These are phyloP conservation scores for Mormyrus hasselquistii DNA, from an alignment of 2,797 vertebrate species.

Conservation along the genomic window DNA sequence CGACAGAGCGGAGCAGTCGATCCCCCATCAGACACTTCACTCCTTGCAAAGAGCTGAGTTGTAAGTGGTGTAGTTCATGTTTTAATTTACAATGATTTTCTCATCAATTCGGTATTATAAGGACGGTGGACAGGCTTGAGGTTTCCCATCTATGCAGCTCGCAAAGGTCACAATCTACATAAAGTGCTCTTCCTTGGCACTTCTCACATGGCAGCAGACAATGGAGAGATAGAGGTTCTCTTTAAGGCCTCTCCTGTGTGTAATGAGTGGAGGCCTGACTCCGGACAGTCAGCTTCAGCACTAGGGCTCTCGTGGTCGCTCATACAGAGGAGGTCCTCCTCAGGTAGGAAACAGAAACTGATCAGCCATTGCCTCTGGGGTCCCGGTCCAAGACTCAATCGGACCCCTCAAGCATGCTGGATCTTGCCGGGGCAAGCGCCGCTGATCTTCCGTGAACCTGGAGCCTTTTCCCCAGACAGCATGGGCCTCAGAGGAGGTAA, in stretches of 20 bases:
- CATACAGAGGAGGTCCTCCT: not conserved
- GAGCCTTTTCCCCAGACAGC: not conserved
- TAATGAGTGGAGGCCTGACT: not conserved
- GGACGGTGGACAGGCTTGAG: not conserved
- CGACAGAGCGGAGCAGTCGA: not conserved
- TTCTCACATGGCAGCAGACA: not conserved
- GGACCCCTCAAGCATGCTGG: not conserved
- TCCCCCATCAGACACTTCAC: not conserved
- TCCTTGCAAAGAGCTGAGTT: not conserved
- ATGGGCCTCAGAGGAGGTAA: constrained; percentile 54
- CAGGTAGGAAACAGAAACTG: not conserved
- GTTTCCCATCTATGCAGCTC: not conserved
- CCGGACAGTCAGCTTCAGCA: not conserved
- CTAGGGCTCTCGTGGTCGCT: not conserved
- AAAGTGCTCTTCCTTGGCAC: not conserved
- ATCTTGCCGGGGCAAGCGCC: not conserved
- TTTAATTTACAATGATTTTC: not conserved
- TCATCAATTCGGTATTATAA: not conserved
- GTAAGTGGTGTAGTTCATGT: not conserved
- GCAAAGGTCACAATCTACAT: constrained; percentile 1
- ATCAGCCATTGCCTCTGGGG: not conserved
- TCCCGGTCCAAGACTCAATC: not conserved
- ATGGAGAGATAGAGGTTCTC: not conserved
- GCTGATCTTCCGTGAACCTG: not conserved
- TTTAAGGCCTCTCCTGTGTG: not conserved